A percentile compares a stretch with the other conserved stretches of the same genome.
phyloP scores from a whole-genome alignment of 1,140 invertebrate species.

The Macrosteles quadrilineatus region DNA sequence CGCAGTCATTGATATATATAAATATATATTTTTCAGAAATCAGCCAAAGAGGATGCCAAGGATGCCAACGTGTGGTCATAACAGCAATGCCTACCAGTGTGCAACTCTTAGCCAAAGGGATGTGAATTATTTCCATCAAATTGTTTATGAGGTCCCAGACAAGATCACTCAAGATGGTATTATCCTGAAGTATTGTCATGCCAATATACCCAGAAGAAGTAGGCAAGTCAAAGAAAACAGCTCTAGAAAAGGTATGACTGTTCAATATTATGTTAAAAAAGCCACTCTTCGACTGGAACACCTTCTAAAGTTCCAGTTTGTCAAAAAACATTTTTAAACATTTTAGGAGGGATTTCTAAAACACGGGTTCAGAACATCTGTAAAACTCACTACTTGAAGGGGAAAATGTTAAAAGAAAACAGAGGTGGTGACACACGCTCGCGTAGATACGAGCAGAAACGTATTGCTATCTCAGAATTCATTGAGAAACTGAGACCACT shows the following conservation, averaged over 20 bases:
- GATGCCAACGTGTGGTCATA: background rate
- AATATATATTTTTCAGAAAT: background rate
- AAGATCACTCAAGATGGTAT: background rate
- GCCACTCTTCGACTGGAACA: background rate
- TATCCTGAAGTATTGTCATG: background rate
- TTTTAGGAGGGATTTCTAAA: background rate
- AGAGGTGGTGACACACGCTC: constrained; percentile 1
- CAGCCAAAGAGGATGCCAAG: background rate
- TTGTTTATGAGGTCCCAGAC: background rate
- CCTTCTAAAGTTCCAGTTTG: background rate
- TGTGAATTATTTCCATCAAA: constrained; percentile 2
- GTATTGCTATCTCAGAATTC: background rate
- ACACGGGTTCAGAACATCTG: background rate
- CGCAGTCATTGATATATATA: background rate
- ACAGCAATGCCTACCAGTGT: background rate
- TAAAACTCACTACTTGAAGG: background rate
- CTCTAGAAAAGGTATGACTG: background rate
- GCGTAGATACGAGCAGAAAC: background rate
- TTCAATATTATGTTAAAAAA: background rate
- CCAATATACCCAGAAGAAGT: background rate
- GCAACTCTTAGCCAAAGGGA: background rate
- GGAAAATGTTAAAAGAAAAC: background rate
- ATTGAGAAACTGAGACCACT: background rate
- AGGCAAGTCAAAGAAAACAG: background rate
- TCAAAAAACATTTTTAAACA: background rate